Base-by-base conservation (phyloP, 2,113 vertebrate genomes). In the Cinclus mexicanus region DNA sequence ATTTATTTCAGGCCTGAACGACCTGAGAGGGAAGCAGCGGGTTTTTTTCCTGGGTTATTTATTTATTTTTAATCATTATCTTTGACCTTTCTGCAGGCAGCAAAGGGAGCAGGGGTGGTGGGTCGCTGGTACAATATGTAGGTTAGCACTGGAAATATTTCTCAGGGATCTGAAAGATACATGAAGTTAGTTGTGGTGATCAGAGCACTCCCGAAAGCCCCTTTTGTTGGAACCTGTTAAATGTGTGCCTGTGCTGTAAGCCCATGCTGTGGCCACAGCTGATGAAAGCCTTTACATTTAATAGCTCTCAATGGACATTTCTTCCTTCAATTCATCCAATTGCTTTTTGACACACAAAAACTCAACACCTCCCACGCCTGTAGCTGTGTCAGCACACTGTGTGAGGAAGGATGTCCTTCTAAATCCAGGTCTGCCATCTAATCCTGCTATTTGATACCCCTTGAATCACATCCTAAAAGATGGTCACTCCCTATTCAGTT, bases 1-100 rank as follows among this genome's bases (percentile, higher is more conserved):
- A 97, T 97, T 97, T 96, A 97, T 97, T 97, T 95, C 90, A 90
- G 93, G 88, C 70, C 81, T 71, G 89, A 92, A 68, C 0, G 3
- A 86, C 71, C 87, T 5, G 20, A 52, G 68, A 77, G 53, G 33
- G n/a, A 72, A 69, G 86, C 77, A 52, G 69, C 9, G 61, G 50
- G 70, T 57, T 12, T 75, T 75, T 95, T 94, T 75, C 87, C 70
- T 11, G 13, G 29, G 28, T 77, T 83, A 77, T 86, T 93, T 93
- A 61, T 94, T 96, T 95, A 76, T 92, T 94, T 94, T 72, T 33
- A 68, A 59, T 91, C 63, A 49, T 86, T 86, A 57, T 83, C 67
- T 89, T 82, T 94, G 82, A 90, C 91, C 89, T 93, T 89, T 83
- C 44, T 39, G 41, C 92, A 89, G 81, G 70, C 70, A 67, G 93